Base-by-base conservation (phyloP, 2,888 invertebrate species). In the Myopa tessellatipennis region DNA sequence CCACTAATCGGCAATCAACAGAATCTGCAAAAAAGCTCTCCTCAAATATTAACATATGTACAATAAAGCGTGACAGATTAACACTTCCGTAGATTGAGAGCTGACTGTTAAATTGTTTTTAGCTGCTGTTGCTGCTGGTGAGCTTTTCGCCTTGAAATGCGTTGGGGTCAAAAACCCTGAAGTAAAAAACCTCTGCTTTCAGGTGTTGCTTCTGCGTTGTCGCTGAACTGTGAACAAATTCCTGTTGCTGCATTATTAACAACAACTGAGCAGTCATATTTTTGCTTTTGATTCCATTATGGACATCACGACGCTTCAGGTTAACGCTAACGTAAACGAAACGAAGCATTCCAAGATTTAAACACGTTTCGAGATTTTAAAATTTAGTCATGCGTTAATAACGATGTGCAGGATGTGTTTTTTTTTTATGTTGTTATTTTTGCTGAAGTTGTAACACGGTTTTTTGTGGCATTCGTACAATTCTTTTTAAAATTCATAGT, bases 371-470 rank as follows among this genome's bases (percentile, higher is more conserved):
- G 45, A 45, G 55, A 55, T 55, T 55, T 55, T 55, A 55, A 55
- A 55, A 16, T 55, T 55, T n/a, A 55, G 55, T 55, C 55, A 55
- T 55, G 55, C 55, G 55, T 55, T n/a, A 55, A 55, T 55, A 12
- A 14, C n/a, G 55, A 8, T n/a, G 5, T n/a, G 55, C 55, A 55
- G 14, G 55, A 55, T 55, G 14, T 55, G 5, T n/a, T 55, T 55
- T 55, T 45, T 0, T 10, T 10, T 0, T 6, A 6, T 8, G 45
- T 45, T 10, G 26, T 26, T 26, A 1, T 26, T 26, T 26, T 26
- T 26, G 26, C 26, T 26, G 26, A 26, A 26, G 26, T 26, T 26
- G 26, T 26, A 26, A 26, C 26, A 26, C 26, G 26, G 26, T 45
- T 45, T 45, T 45, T 45, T 45, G 45, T 45, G 45, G 45, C 3